These are phyloP conservation scores for Mastigias papua DNA, from an alignment of 30 jellyfish, hydroid and myxozoan species.

Conservation along the genomic window DNA sequence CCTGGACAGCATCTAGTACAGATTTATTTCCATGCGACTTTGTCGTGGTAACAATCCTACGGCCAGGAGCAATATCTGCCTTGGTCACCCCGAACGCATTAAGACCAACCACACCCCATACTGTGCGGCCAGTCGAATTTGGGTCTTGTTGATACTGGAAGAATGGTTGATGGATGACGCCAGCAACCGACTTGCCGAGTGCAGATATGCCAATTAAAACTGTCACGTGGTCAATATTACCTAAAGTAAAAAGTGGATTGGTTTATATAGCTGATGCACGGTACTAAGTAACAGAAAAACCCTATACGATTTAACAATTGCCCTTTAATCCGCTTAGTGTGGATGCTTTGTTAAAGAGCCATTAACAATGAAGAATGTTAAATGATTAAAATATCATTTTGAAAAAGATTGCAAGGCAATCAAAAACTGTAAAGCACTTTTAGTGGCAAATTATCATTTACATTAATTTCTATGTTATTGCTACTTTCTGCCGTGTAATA, in stretches of 20 bases:
- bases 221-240: slow-evolving; percentile 92
- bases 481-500: too few species aligned
- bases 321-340: too few species aligned
- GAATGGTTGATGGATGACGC: slow-evolving; percentile 97
- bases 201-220: slow-evolving; percentile 96
- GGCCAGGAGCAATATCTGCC: slow-evolving; percentile 65
- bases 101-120: slow-evolving; percentile 96
- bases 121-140: slow-evolving; percentile 81
- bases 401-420: too few species aligned
- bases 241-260: slow-evolving; percentile 22
- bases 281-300: too few species aligned
- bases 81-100: slow-evolving; percentile 84
- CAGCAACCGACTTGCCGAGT: slow-evolving; percentile 98
- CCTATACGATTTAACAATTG: too few species aligned
- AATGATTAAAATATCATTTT: too few species aligned
- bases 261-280: too few species aligned
- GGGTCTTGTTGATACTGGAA: slow-evolving; percentile 45
- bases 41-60: slow-evolving; percentile 91
- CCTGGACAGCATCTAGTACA: slow-evolving; percentile 84
- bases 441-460: too few species aligned
- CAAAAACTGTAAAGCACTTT: too few species aligned
- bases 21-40: slow-evolving; percentile 86
- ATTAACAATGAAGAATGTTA: too few species aligned
- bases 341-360: too few species aligned
- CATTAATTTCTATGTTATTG: too few species aligned